Conservation (phyloP, 2,113 vertebrate species). For the Meleagris gallopavo region DNA sequence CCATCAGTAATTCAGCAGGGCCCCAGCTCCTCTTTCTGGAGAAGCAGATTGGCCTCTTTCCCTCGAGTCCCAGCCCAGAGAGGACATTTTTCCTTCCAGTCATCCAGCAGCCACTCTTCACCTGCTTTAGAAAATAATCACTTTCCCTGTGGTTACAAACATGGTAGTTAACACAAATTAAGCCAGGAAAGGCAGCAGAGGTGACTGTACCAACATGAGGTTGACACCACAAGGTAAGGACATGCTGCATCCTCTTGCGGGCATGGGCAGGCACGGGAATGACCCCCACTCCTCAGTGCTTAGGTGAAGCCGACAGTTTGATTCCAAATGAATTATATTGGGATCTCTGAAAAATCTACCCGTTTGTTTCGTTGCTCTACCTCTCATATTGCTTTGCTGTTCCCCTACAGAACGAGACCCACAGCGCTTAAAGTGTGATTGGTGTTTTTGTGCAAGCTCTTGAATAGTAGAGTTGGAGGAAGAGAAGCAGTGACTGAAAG, state of each 20-base stretch:
- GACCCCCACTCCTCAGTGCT: background rate
- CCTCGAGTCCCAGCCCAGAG: background rate
- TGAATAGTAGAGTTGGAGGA: background rate
- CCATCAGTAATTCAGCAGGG: conserved; percentile 61
- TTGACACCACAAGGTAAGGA: background rate
- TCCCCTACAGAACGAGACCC: background rate
- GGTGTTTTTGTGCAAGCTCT: background rate
- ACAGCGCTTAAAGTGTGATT: background rate
- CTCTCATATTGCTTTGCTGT: background rate
- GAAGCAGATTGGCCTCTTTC: background rate
- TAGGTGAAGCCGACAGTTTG: background rate
- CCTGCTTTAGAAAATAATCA: conserved; percentile 23
- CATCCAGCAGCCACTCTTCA: background rate
- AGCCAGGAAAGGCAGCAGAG: background rate
- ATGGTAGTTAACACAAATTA: background rate
- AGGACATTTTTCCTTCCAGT: background rate
- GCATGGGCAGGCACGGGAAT: background rate
- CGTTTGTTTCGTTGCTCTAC: background rate
- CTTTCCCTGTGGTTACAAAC: conserved; percentile 28
- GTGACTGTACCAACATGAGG: background rate
- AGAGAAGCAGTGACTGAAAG: background rate
- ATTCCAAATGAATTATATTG: background rate
- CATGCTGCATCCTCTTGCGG: background rate
- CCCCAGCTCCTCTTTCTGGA: conserved; percentile 37
- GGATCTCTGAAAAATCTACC: background rate